Base-by-base conservation (phyloP, 2,888 invertebrate genomes). In the Tolmerus cingulatus region DNA sequence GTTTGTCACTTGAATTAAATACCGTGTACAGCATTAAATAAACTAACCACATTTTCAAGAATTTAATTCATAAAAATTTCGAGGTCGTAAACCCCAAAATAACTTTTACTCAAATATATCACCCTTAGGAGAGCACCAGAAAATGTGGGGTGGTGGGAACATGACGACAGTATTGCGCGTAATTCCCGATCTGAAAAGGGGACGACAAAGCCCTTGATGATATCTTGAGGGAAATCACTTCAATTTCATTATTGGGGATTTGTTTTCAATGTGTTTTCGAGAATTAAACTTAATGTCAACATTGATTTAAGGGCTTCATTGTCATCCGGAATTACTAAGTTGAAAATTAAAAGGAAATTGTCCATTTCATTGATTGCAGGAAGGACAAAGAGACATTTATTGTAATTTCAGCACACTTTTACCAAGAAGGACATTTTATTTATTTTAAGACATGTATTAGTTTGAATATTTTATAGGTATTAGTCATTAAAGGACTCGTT, bases 271-370 rank as follows among this genome's bases (percentile, higher is more conserved):
- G 46, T 23, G 27, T 46, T 43, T 78, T 43, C 19, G 19, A 19
- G 43, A 43, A 43, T 78, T 78, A 43, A 78, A 43, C 43, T 40
- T 78, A 40, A 78, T 78, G 78, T 78, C 78, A 46, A 78, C 40
- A 78, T 46, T 78, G 43, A 78, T 78, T 78, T 78, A 43, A 78
- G 46, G 40, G 37, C 78, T 78, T 78, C 9, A 78, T 78, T 78
- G 78, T 14, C 9, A 78, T 78, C 78, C 76, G 76, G 76, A 37
- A 76, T 76, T 76, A 7, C 16, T 34, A 76, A 37, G 40, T 16
- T 34, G 76, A 76, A 76, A 76, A 76, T 40, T 76, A 16, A 66
- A 66, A 66, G 23, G 66, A 66, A 66, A 66, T 27, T 66, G 27
- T 27, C 66, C 12, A 23, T 66, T 66, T 19, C 66, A 27, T 66